phyloP scores from a whole-genome alignment of 2,888 invertebrate genomes.

The Lapara coniferarum region DNA sequence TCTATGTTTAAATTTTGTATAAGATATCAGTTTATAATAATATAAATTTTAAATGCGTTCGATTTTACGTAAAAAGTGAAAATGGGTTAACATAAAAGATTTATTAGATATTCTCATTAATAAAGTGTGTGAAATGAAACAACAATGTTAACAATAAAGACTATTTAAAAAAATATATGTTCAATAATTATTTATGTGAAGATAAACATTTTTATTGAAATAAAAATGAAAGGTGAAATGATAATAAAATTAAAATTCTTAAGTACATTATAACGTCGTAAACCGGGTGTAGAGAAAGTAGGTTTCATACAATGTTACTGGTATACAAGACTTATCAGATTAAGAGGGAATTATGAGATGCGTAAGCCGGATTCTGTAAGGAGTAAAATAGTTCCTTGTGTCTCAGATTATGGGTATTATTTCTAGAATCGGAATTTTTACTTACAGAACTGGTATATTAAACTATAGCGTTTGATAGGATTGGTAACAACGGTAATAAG shows the following conservation, averaged over 20 bases:
- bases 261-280: neutral
- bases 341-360: slow-evolving; percentile 11
- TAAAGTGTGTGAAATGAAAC: no score
- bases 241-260: slow-evolving; percentile 12
- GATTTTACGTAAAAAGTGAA: no score
- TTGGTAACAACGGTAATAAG: no score
- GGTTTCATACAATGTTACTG: slow-evolving; percentile 18
- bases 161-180: neutral
- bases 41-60: no score
- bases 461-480: no score
- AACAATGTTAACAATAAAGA: neutral
- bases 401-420: neutral
- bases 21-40: no score
- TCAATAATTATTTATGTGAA: neutral
- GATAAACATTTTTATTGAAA: neutral
- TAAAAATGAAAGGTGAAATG: slow-evolving; percentile 13
- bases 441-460: no score
- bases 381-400: neutral
- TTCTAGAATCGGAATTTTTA: no score
- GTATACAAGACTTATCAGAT: slow-evolving; percentile 15
- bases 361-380: neutral
- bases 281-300: slow-evolving; percentile 4
- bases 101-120: no score
- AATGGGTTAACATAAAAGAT: no score
- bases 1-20: no score